Base-by-base conservation (phyloP, 2,797 vertebrate genomes). In the Xerus rutilus region DNA sequence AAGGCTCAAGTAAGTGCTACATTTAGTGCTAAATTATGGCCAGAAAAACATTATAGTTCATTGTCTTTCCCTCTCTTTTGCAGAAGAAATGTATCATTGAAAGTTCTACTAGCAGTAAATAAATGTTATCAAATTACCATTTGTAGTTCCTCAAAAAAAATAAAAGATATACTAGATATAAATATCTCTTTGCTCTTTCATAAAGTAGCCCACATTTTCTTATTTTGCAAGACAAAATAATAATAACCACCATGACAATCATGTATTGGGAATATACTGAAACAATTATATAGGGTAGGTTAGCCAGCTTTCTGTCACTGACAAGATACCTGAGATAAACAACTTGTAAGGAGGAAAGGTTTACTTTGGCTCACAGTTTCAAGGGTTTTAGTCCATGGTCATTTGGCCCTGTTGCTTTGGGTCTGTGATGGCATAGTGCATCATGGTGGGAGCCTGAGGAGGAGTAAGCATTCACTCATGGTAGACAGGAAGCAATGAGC, bases 131-230 rank as follows among this genome's bases (percentile, higher is more conserved):
- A 65, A 90, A 70, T 86, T 85, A 79, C 45, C 54, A 57, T 91
- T 94, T 85, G 83, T 64, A 85, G 52, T 74, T 30, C 59, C 43
- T 91, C 43, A 17, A 35, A 73, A 65, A 93, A 18, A 35, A 72
- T 39, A 65, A 93, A 86, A n/a, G n/a, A 59, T 59, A 17, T 87
- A 30, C 9, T 87, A 45, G 54, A 73, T 78, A 85, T 6, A 57
- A 94, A 88, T 65, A n/a, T 5, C 23, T 96, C 59, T 86, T 95
- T 92, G 39, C 32, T 89, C 8, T 91, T 91, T 92, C 39, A 82
- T 35, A 90, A 76, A 88, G 4, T 87, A 21, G 72, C 35, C 25
- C 21, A 72, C 81, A 49, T 89, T 35, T 32, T 95, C 30, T 78
- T 67, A 76, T 54, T 94, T 92, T 78, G 83, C 3, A 84, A 47